phyloP scores from a whole-genome alignment of 1,140 invertebrate genomes.

The Euschistus heros region DNA sequence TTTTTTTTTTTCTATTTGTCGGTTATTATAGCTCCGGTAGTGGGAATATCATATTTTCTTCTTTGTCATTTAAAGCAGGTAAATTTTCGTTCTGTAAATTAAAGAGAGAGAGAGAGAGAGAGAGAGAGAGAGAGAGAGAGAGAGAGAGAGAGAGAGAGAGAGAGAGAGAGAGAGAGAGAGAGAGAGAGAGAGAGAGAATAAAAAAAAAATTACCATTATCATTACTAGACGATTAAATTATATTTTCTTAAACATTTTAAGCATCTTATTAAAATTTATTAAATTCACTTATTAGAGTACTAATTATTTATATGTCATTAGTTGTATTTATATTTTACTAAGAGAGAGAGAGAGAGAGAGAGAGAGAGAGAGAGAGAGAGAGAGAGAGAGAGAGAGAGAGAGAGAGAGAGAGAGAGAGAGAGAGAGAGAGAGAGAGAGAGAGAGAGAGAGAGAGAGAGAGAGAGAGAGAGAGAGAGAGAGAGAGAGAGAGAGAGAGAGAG shows the following conservation, averaged over 20 bases:
- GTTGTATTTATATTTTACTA: background rate
- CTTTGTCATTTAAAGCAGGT: too few relatives aligned
- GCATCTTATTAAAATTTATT: too few relatives aligned
- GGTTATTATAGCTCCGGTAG: too few relatives aligned
- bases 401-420: slow-evolving; percentile 20
- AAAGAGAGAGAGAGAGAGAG: slow-evolving; percentile 15
- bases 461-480: slow-evolving; percentile 21
- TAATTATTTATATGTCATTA: too few relatives aligned
- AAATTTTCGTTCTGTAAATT: too few relatives aligned
- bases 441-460: slow-evolving; percentile 21
- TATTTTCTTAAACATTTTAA: too few relatives aligned
- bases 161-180: slow-evolving; percentile 3
- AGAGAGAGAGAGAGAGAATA: slow-evolving; percentile 5
- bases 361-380: slow-evolving; percentile 21
- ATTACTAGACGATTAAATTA: too few relatives aligned
- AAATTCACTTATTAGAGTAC: too few relatives aligned
- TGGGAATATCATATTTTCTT: too few relatives aligned
- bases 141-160: slow-evolving; percentile 10
- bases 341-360: slow-evolving; percentile 21
- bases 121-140: slow-evolving; percentile 12
- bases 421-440: slow-evolving; percentile 21
- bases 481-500: slow-evolving; percentile 21
- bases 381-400: slow-evolving; percentile 20
- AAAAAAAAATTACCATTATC: too few relatives aligned
- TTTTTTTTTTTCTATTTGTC: too few relatives aligned